Percentiles rank a stretch among this genome's conserved stretches.
phyloP scores from a whole-genome alignment of 2,113 vertebrate genomes.

The Peucedramus taeniatus region DNA sequence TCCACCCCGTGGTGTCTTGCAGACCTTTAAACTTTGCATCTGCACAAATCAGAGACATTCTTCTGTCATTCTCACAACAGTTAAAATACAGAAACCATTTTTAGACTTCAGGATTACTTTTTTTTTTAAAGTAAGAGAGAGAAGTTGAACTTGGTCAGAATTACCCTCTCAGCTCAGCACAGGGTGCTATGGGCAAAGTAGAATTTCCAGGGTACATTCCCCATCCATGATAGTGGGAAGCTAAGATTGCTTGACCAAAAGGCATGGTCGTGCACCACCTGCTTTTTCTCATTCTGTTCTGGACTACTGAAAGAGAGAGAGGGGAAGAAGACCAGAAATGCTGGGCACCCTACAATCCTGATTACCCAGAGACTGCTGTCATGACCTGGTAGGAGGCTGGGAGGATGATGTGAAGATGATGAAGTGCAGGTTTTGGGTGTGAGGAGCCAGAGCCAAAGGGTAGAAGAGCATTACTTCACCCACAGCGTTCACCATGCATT shows the following conservation, averaged over 20 bases:
- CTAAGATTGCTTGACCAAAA: background rate
- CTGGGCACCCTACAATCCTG: background rate
- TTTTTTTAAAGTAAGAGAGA: background rate
- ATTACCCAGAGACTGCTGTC: background rate
- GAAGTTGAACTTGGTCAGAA: background rate
- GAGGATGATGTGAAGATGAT: background rate
- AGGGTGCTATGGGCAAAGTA: background rate
- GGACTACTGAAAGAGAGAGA: background rate
- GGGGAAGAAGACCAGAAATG: background rate
- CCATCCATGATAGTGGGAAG: accelerated
- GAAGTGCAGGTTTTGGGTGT: background rate
- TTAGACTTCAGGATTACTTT: background rate
- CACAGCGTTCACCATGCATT: background rate
- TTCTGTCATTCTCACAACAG: background rate
- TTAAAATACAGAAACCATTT: background rate
- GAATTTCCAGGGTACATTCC: background rate
- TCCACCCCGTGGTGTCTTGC: conserved; percentile 4
- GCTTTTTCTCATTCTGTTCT: background rate
- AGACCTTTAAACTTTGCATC: conserved; percentile 34
- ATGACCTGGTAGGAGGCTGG: background rate
- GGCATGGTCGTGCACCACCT: background rate
- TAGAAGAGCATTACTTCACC: background rate
- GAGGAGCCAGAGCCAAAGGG: background rate
- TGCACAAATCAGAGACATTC: background rate
- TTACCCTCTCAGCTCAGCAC: background rate